phyloP scores from a whole-genome alignment of 1,140 invertebrate genomes.

The Pinna nobilis region DNA sequence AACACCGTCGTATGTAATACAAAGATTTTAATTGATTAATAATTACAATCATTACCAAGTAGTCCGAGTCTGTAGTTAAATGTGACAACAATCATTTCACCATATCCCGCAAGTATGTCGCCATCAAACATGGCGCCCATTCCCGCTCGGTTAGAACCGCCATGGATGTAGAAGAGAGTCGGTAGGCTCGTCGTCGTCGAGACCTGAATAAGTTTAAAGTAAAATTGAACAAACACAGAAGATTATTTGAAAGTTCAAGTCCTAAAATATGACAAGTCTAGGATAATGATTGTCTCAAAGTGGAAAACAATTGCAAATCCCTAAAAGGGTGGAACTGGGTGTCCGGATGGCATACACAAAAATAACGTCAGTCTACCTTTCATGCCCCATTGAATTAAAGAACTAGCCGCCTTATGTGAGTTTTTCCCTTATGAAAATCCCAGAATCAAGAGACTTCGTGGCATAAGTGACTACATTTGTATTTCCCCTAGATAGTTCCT shows the following conservation, averaged over 20 bases:
- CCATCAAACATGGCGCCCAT: conserved; percentile 74
- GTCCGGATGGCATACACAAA: neutral
- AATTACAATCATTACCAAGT: conserved; percentile 78
- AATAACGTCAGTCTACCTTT: conserved; percentile 6
- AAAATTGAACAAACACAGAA: neutral
- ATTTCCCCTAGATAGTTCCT: too few species aligned
- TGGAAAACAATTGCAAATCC: neutral
- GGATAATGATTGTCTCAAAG: neutral
- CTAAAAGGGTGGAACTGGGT: too few species aligned
- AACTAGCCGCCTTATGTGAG: too few species aligned
- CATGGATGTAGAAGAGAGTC: conserved; percentile 75
- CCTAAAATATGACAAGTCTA: neutral
- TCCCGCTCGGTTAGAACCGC: conserved; percentile 74
- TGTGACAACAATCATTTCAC: conserved; percentile 84
- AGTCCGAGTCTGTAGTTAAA: conserved; percentile 85
- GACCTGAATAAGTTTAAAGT: too few species aligned
- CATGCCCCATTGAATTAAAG: too few species aligned
- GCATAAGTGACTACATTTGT: too few species aligned
- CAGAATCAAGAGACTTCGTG: too few species aligned
- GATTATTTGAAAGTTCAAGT: neutral
- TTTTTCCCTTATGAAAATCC: too few species aligned
- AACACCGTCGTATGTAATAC: too few species aligned
- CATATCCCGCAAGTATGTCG: conserved; percentile 83
- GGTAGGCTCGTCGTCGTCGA: conserved; percentile 48
- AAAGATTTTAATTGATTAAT: neutral